A percentile compares a stretch with the other conserved stretches of the same genome.
Conservation (phyloP, 2,113 vertebrate genomes). For the Steatornis caripensis region DNA sequence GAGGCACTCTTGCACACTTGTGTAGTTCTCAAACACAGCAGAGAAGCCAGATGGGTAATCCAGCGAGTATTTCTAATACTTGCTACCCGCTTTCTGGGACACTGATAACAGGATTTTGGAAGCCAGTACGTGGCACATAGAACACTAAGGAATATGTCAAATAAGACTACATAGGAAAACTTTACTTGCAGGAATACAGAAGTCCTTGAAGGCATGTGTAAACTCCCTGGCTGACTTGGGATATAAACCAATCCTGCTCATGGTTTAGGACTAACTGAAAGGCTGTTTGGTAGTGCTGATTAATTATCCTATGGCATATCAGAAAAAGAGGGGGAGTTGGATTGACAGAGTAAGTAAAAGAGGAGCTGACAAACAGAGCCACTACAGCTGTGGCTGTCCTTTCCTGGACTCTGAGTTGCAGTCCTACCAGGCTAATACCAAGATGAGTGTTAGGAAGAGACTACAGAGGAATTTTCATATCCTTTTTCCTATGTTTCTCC, state of each 20-base stretch:
- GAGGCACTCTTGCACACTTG: background rate
- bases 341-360: background rate
- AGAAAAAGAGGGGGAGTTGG: background rate
- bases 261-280: background rate
- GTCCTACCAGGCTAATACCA: background rate
- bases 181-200: no score
- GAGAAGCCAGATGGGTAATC: background rate
- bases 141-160: no score
- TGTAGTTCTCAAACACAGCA: background rate
- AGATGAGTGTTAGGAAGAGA: background rate
- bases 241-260: background rate
- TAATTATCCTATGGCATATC: background rate
- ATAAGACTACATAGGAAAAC: no score
- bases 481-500: background rate
- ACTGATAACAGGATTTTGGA: background rate
- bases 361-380: background rate
- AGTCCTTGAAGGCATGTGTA: no score
- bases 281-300: background rate
- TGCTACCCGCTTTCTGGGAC: background rate
- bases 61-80: background rate
- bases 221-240: no score
- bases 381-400: background rate
- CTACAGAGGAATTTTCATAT: background rate
- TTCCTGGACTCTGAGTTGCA: background rate
- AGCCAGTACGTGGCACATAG: background rate